A percentile compares a stretch with the other conserved stretches of the same genome.
Evolutionary conservation across 2,113 vertebrate species (phyloP).

Genomic region (Typhlomys cinereus): DNA sequence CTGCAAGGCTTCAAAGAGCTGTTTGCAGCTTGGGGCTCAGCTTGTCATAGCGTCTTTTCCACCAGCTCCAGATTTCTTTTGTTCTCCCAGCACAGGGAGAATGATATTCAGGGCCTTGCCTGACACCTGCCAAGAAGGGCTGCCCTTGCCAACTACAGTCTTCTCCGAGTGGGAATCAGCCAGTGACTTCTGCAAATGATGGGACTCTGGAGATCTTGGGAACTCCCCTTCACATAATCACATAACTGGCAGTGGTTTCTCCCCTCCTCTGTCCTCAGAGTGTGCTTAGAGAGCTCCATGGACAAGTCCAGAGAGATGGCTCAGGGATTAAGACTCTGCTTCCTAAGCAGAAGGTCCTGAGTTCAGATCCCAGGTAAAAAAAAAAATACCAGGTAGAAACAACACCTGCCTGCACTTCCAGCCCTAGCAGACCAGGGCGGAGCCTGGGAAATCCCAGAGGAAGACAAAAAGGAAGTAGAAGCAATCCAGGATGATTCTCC

Average conservation of each 20-base stretch:
- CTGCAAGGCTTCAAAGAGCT: constrained; percentile 75
- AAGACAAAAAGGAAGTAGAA: no score
- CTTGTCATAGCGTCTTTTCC: constrained; percentile 59
- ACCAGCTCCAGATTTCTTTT: constrained; percentile 71
- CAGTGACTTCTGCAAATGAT: constrained; percentile 51
- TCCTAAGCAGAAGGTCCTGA: no score
- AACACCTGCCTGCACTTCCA: no score
- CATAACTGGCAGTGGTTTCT: constrained; percentile 48
- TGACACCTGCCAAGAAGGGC: constrained; percentile 63
- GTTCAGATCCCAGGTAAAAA: no score
- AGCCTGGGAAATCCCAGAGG: no score
- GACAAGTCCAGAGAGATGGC: no score
- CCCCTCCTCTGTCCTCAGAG: background rate
- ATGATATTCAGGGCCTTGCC: constrained; percentile 51
- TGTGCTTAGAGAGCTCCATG: background rate
- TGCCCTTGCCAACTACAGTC: constrained; percentile 48
- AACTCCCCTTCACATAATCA: constrained; percentile 4
- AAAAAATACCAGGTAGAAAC: no score
- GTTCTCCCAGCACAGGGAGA: constrained; percentile 68
- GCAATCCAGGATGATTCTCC: no score
- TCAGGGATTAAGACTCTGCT: no score
- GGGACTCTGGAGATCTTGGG: constrained; percentile 38
- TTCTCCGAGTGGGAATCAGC: constrained; percentile 50
- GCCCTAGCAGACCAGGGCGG: no score
- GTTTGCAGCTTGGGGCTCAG: constrained; percentile 75